phyloP scores from a whole-genome alignment of 2,797 vertebrate species.

The Decapterus maruadsi region DNA sequence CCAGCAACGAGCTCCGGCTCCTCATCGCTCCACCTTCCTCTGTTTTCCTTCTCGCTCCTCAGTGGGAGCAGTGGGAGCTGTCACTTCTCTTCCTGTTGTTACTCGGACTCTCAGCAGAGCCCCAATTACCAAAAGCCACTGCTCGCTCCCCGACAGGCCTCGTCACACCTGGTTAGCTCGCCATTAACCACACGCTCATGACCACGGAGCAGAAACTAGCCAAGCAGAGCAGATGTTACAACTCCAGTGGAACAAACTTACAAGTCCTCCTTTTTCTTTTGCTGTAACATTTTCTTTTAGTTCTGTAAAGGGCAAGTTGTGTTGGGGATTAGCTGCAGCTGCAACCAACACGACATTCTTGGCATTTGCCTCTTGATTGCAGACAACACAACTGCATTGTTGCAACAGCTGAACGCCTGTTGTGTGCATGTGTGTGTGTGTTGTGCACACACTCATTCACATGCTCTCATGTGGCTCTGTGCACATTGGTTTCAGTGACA shows the following conservation, averaged over 20 bases:
- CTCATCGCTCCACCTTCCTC: conserved; percentile 12
- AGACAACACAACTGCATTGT: conserved; percentile 1
- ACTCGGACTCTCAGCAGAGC: conserved; percentile 65
- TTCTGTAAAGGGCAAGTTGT: too few species aligned
- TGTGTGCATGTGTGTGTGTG: background rate
- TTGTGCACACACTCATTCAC: background rate
- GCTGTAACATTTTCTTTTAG: too few species aligned
- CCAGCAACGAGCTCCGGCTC: conserved; percentile 15
- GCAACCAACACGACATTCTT: background rate
- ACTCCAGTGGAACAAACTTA: background rate
- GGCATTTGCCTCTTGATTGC: conserved; percentile 2
- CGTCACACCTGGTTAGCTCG: conserved; percentile 60
- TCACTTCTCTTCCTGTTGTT: conserved; percentile 74
- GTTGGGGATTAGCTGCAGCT: too few species aligned
- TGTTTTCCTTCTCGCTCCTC: conserved; percentile 32
- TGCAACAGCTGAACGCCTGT: background rate
- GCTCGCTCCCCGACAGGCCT: conserved; percentile 43
- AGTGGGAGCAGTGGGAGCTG: conserved; percentile 61
- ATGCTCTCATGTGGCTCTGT: background rate
- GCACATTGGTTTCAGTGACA: background rate
- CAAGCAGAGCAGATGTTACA: conserved; percentile 47
- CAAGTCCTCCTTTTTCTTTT: background rate
- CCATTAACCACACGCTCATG: conserved; percentile 51
- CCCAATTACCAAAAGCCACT: conserved; percentile 69
- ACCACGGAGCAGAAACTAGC: conserved; percentile 46